phyloP scores from a whole-genome alignment of 2,113 vertebrate species.

The Pseudorectes ferrugineus region DNA sequence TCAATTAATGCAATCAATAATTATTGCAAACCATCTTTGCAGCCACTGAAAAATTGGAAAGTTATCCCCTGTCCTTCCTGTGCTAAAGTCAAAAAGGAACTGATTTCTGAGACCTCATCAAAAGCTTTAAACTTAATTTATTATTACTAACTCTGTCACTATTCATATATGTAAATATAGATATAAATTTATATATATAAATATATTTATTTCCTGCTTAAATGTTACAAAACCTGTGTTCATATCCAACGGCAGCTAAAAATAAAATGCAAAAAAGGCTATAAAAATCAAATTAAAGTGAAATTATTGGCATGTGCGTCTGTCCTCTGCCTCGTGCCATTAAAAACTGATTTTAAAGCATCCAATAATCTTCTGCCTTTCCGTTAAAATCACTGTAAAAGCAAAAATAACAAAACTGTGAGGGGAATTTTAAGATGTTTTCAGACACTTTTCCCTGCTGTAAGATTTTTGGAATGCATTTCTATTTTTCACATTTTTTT shows the following conservation, averaged over 20 bases:
- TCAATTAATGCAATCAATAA: neutral
- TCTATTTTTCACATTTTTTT: neutral
- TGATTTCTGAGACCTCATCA: neutral
- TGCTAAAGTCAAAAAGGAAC: neutral
- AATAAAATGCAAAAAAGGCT: neutral
- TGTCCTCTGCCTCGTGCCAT: neutral
- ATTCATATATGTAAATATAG: too few relatives aligned
- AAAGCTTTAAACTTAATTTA: neutral
- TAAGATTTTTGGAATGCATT: neutral
- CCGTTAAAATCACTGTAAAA: neutral
- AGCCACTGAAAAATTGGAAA: neutral
- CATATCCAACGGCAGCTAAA: accelerated
- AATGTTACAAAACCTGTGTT: neutral
- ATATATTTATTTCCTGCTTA: neutral
- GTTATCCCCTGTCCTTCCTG: too few relatives aligned
- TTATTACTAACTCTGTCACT: neutral
- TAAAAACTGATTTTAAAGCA: neutral
- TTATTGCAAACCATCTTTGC: too few relatives aligned
- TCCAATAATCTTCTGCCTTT: neutral
- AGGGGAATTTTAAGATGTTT: neutral
- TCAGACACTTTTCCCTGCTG: neutral
- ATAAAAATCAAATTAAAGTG: neutral
- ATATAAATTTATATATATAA: neutral
- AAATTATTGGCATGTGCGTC: too few relatives aligned
- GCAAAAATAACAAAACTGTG: neutral